phyloP scores from a whole-genome alignment of 1,140 invertebrate species.

The Sweltsa coloradensis region DNA sequence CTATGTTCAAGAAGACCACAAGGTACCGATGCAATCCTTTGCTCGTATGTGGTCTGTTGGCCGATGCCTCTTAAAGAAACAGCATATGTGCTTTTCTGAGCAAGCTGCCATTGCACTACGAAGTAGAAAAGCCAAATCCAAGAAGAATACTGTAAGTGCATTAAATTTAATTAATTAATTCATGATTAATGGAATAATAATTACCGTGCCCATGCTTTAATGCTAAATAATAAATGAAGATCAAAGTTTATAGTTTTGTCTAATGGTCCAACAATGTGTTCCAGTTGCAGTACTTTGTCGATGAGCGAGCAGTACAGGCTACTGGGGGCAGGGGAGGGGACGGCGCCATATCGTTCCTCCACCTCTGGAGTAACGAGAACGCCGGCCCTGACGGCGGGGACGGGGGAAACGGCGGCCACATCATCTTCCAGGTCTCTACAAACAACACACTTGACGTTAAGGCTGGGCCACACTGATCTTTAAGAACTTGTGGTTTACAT shows the following conservation, averaged over 20 bases:
- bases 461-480: too few relatives aligned
- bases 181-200: too few relatives aligned
- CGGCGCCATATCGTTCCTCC: conserved; percentile 78
- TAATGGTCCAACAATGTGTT: too few relatives aligned
- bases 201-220: too few relatives aligned
- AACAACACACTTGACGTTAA: too few relatives aligned
- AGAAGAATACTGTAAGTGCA: conserved; percentile 22
- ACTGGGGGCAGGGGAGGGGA: conserved; percentile 83
- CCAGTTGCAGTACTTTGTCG: conserved; percentile 50
- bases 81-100: neutral
- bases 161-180: too few relatives aligned
- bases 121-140: conserved; percentile 38
- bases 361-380: conserved; percentile 61
- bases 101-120: conserved; percentile 29
- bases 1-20: too few relatives aligned
- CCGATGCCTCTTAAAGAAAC: too few relatives aligned
- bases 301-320: conserved; percentile 39
- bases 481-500: too few relatives aligned
- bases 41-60: too few relatives aligned
- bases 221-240: too few relatives aligned
- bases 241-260: neutral
- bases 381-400: conserved; percentile 95
- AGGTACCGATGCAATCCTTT: too few relatives aligned
- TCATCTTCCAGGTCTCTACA: conserved; percentile 83
- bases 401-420: conserved; percentile 94